A percentile compares a stretch with the other conserved stretches of the same genome.
Evolutionary conservation across 1,140 invertebrate species (phyloP).

Genomic region (Cydia pomonella): DNA sequence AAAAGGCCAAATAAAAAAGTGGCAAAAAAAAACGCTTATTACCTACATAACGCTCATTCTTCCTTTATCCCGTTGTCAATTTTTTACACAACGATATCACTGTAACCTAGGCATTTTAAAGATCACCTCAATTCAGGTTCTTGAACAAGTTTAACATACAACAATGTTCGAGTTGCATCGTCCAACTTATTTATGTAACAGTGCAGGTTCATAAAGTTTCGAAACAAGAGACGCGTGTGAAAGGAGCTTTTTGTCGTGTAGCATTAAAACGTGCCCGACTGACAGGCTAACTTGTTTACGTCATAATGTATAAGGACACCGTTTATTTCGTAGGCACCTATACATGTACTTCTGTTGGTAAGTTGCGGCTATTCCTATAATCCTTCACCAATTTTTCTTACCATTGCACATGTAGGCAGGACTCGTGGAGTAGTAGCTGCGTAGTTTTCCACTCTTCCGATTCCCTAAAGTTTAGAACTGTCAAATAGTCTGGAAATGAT

Average conservation of each 20-base stretch:
- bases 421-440: too few species aligned
- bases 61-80: background rate
- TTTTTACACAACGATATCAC: background rate
- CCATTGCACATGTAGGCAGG: too few species aligned
- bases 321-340: background rate
- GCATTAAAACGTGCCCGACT: slow-evolving; percentile 20
- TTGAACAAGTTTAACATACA: slow-evolving; percentile 24
- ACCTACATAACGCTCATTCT: too few species aligned
- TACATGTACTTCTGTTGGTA: background rate
- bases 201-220: slow-evolving; percentile 39
- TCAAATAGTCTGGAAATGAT: too few species aligned
- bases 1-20: too few species aligned
- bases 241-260: slow-evolving; percentile 32
- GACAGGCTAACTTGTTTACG: slow-evolving; percentile 1
- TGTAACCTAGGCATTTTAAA: background rate
- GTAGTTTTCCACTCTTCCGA: too few species aligned
- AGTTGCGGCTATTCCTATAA: too few species aligned
- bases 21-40: too few species aligned
- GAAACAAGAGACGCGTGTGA: slow-evolving; percentile 34
- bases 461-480: too few species aligned
- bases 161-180: slow-evolving; percentile 26
- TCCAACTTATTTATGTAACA: slow-evolving; percentile 48
- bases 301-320: slow-evolving; percentile 9
- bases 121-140: slow-evolving; percentile 17
- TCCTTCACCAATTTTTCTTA: too few species aligned